A percentile compares a stretch with the other conserved stretches of the same genome.
These are phyloP conservation scores for Amphiprion percula DNA, from an alignment of 2,113 vertebrate species.

Conservation along the genomic window DNA sequence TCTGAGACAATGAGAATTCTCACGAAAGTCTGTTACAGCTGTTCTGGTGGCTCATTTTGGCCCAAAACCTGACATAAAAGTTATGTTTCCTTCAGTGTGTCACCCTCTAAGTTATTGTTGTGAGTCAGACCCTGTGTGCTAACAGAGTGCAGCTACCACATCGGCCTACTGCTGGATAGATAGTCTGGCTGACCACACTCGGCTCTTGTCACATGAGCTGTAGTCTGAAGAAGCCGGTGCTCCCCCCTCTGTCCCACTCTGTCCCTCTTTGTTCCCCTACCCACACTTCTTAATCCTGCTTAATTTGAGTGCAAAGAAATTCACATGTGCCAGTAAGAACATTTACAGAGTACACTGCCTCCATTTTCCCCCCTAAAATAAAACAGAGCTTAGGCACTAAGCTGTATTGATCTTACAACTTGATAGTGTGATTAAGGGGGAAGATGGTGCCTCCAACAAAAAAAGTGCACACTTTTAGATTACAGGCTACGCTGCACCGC, in stretches of 20 bases:
- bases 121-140: neutral
- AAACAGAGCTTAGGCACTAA: constrained; percentile 86
- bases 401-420: constrained; percentile 89
- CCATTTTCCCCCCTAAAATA: constrained; percentile 85
- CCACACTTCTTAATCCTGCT: constrained; percentile 89
- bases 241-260: constrained; percentile 54
- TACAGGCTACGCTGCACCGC: constrained; percentile 52
- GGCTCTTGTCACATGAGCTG: constrained; percentile 91
- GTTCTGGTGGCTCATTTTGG: neutral
- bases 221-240: constrained; percentile 63
- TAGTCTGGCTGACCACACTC: constrained; percentile 80
- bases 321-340: constrained; percentile 94
- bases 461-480: constrained; percentile 78
- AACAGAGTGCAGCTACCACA: constrained; percentile 12
- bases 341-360: constrained; percentile 89
- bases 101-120: constrained; percentile 12
- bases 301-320: constrained; percentile 95
- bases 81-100: constrained; percentile 7
- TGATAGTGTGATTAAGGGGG: constrained; percentile 86
- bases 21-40: constrained; percentile 2
- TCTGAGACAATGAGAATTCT: constrained; percentile 11
- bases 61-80: neutral
- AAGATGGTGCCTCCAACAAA: constrained; percentile 70
- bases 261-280: constrained; percentile 40
- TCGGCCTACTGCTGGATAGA: constrained; percentile 44